phyloP scores from a whole-genome alignment of 2,888 invertebrate genomes.

The Silvanus unidentatus region DNA sequence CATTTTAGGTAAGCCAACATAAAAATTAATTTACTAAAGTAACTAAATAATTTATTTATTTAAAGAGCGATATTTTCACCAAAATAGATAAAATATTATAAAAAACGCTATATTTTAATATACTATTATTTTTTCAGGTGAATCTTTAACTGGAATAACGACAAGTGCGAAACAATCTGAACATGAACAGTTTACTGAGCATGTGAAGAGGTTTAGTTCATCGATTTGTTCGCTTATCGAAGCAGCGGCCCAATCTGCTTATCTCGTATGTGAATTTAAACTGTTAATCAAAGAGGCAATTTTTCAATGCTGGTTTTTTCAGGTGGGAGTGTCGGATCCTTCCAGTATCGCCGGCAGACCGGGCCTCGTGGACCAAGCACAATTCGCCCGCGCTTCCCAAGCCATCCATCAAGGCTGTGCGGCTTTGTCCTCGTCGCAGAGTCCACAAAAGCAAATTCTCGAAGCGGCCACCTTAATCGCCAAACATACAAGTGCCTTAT shows the following conservation, averaged over 20 bases:
- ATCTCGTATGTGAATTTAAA: constrained; percentile 54
- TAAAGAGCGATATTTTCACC: no score
- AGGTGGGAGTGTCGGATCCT: constrained; percentile 88
- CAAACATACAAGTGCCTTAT: constrained; percentile 91
- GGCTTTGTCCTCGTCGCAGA: constrained; percentile 63
- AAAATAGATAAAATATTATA: no score
- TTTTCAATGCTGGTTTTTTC: constrained; percentile 7
- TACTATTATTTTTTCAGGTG: no score
- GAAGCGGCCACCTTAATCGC: constrained; percentile 91
- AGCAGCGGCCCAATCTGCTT: constrained; percentile 91
- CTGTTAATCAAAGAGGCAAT: background rate
- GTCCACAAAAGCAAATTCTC: constrained; percentile 76
- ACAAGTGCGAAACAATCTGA: constrained; percentile 84
- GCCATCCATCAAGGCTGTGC: constrained; percentile 88
- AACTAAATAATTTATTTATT: no score
- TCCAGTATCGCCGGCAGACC: constrained; percentile 82
- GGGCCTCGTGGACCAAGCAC: constrained; percentile 83
- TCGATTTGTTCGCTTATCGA: constrained; percentile 91
- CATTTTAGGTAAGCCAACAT: no score
- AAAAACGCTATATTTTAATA: no score
- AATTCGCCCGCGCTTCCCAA: constrained; percentile 80
- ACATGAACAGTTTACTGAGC: constrained; percentile 76
- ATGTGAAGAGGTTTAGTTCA: constrained; percentile 75
- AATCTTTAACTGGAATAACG: constrained; percentile 93
- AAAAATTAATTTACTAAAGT: no score